phyloP scores from a whole-genome alignment of 2,113 vertebrate species.

The Okapia johnstoni region DNA sequence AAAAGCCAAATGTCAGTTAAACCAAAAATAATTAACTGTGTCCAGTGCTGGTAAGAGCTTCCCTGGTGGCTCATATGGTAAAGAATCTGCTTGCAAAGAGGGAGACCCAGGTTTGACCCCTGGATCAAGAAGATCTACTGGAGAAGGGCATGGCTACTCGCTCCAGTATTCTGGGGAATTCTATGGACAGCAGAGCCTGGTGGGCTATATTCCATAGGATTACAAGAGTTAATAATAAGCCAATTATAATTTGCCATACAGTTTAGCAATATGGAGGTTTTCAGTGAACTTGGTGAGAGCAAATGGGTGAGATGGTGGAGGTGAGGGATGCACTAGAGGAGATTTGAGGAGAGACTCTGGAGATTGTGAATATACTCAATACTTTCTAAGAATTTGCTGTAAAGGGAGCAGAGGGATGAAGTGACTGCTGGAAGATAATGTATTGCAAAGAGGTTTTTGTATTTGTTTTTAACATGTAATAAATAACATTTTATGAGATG shows the following conservation, averaged over 20 bases:
- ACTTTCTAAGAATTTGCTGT: neutral
- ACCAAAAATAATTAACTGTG: neutral
- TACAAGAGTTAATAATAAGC: neutral
- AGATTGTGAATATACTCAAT: neutral
- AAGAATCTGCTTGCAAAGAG: neutral
- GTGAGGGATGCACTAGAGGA: neutral
- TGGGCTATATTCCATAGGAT: neutral
- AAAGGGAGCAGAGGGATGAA: neutral
- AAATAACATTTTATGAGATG: neutral
- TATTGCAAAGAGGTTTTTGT: neutral
- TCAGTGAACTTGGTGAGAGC: neutral
- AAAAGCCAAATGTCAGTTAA: neutral
- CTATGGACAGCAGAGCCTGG: neutral
- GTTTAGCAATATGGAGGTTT: neutral
- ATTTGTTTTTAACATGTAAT: neutral
- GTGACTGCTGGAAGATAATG: neutral
- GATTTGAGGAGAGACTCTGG: neutral
- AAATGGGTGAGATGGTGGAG: neutral
- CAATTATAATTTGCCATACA: neutral
- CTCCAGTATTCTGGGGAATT: neutral
- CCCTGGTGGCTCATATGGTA: neutral
- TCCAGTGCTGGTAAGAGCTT: neutral
- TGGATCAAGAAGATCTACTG: neutral
- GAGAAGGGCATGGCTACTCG: neutral
- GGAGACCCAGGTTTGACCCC: neutral